Conservation (phyloP, 2,113 vertebrate species). For the Telmatochromis sp. region DNA sequence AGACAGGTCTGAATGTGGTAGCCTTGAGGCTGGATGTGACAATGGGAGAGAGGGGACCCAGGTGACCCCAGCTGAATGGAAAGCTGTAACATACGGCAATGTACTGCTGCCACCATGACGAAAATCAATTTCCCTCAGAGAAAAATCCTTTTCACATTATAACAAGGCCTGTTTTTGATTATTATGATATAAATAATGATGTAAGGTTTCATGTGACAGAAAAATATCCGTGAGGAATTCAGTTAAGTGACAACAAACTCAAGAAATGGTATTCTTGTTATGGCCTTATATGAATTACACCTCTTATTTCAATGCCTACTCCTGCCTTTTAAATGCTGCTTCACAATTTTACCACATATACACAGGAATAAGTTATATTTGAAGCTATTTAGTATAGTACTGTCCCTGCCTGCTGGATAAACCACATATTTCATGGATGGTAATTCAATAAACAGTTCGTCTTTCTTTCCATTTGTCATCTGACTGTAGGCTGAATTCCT, state of each 20-base stretch:
- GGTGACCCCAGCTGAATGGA: slow-evolving; percentile 60
- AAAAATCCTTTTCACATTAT: not conserved
- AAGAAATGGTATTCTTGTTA: not conserved
- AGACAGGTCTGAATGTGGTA: slow-evolving; percentile 42
- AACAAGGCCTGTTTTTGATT: not conserved
- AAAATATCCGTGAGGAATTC: not conserved
- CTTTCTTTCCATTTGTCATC: slow-evolving; percentile 26
- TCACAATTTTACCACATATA: slow-evolving; percentile 11
- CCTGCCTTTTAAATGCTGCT: slow-evolving; percentile 29
- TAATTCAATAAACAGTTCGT: slow-evolving; percentile 43
- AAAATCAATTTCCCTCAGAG: not conserved
- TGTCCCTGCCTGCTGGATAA: slow-evolving; percentile 2
- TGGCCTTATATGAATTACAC: slow-evolving; percentile 45
- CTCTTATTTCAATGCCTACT: slow-evolving; percentile 48
- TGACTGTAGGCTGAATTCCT: slow-evolving; percentile 40
- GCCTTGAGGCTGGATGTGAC: slow-evolving; percentile 63
- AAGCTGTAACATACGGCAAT: slow-evolving; percentile 10
- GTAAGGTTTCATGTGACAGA: not conserved
- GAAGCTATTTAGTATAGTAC: not conserved
- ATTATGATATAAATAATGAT: not conserved
- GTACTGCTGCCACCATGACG: not conserved
- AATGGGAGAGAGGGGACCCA: slow-evolving; percentile 51
- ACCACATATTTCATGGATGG: slow-evolving; percentile 8
- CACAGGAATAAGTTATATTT: slow-evolving; percentile 20
- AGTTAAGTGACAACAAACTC: not conserved